A percentile compares a stretch with the other conserved stretches of the same genome.
These are phyloP conservation scores for Menura novaehollandiae DNA, from an alignment of 2,113 vertebrate species.

Conservation along the genomic window DNA sequence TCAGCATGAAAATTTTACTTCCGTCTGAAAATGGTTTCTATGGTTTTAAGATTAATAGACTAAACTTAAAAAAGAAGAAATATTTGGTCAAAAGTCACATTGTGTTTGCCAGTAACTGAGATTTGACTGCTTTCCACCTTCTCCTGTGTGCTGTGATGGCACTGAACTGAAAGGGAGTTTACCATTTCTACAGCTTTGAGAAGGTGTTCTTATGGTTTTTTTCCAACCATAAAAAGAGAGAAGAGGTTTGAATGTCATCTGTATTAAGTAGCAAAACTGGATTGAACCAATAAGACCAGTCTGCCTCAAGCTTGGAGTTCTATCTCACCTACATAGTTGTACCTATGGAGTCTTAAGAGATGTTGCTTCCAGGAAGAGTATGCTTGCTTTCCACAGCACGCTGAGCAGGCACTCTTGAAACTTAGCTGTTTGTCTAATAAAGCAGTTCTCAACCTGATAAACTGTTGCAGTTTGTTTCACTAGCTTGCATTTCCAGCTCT, in stretches of 20 bases:
- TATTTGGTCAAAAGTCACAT: background rate
- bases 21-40: background rate
- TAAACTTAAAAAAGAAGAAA: background rate
- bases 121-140: background rate
- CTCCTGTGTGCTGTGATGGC: background rate
- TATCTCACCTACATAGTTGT: background rate
- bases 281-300: background rate
- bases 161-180: background rate
- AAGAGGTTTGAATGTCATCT: background rate
- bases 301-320: background rate
- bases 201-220: background rate
- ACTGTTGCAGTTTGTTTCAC: background rate
- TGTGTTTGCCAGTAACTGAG: background rate
- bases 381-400: background rate
- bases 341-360: background rate
- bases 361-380: background rate
- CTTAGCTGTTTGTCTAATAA: background rate
- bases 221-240: background rate
- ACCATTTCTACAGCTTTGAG: background rate
- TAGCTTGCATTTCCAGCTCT: background rate
- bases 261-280: background rate
- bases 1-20: background rate
- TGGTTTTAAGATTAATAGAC: background rate
- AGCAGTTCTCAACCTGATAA: background rate
- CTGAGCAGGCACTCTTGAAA: background rate